Evolutionary conservation across 2,888 invertebrate species (phyloP), one percentile per base, ranked within the genome.

Genomic region (Epirrita christyi): DNA sequence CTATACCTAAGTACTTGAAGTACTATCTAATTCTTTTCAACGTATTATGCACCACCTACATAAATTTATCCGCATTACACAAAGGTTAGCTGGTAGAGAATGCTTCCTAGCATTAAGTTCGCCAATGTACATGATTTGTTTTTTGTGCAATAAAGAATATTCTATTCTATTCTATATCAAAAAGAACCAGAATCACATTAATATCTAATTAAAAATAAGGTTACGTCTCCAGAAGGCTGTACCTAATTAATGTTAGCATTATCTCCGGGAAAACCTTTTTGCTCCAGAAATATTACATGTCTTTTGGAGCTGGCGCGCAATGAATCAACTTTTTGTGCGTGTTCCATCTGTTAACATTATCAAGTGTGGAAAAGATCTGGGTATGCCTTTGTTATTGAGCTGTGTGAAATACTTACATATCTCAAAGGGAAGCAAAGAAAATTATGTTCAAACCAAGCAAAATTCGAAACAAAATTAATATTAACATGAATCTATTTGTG

Each of bases 231-330:
- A 15, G 21, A 47, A 28, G 21, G 49, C 63, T 61, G 65, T 66
- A 68, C 61, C 66, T 76, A 77, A 78, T 79, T 77, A 78, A 76
- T 71, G 65, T 59, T 50, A 55, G 60, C 67, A 73, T 78, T 78
- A 76, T 76, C 69, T 71, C 56, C 70, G 66, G 68, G 63, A 58
- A 47, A 56, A 59, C 62, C 66, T 72, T 77, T 75, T 76, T 74
- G 72, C 63, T 62, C 58, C 49, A 63, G 68, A 68, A 66, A 66
- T 73, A 66, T 70, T 71, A 62, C 64, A 57, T 47, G 66, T 66
- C 66, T 44, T 59, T 57, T 57, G 55, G 52, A 61, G 63, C 57
- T 63, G 63, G 67, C 70, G 48, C 37, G 66, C 59, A 60, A 75
- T 75, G 69, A 66, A 65, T 75, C 67, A 67, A 66, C 63, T 70